Conservation (phyloP, 2,113 vertebrate species). For the Salvelinus fontinalis region DNA sequence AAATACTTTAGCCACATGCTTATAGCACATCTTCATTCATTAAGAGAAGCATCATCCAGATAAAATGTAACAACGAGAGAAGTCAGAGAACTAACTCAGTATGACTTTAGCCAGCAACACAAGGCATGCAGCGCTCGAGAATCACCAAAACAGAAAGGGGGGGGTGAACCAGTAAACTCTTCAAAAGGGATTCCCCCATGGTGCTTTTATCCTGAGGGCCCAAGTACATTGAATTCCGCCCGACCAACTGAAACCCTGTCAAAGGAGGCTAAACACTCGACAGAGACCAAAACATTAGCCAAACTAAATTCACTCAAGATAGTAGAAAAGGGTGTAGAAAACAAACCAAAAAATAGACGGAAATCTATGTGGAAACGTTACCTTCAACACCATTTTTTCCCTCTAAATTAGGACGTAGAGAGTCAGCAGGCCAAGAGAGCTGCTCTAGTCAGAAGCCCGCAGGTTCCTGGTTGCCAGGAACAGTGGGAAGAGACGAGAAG, state of each 20-base stretch:
- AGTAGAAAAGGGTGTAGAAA: not conserved
- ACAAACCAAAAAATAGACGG: not conserved
- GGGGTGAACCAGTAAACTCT: constrained; percentile 40
- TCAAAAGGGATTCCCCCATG: constrained; percentile 2
- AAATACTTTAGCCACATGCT: not conserved
- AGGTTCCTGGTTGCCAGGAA: constrained; percentile 61
- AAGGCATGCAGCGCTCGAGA: not conserved
- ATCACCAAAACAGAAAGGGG: not conserved
- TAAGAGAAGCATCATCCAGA: not conserved
- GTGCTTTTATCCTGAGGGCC: not conserved
- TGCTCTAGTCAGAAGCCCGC: constrained; percentile 48
- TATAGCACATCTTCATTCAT: not conserved
- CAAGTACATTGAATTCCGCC: not conserved
- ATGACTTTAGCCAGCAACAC: not conserved
- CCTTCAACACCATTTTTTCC: not conserved
- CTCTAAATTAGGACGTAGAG: constrained; percentile 16
- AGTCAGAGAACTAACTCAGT: not conserved
- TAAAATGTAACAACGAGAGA: not conserved
- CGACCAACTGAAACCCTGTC: not conserved
- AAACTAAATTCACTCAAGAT: not conserved
- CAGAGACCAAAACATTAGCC: not conserved
- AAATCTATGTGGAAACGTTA: not conserved
- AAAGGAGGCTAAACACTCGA: not conserved
- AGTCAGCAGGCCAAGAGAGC: constrained; percentile 46
- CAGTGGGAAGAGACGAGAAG: constrained; percentile 69